Conservation (phyloP, 2,888 invertebrate species). For the Elmis aenea region DNA sequence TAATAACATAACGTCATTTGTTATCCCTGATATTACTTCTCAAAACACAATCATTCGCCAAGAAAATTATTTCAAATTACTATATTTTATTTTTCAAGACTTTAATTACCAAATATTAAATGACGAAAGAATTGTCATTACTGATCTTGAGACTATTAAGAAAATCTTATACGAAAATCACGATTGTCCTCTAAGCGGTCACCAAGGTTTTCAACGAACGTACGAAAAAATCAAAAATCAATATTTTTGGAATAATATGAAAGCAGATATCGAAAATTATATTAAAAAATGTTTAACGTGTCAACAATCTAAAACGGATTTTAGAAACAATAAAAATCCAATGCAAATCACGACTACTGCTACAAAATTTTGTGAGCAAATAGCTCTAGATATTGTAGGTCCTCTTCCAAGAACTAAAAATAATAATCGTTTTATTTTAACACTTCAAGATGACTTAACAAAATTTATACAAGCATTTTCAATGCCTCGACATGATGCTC, state of each 20-base stretch:
- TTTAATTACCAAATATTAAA: too few species aligned
- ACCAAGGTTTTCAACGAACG: conserved; percentile 14
- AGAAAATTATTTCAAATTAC: too few species aligned
- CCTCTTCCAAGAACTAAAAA: too few species aligned
- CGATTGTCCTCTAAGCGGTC: conserved; percentile 7
- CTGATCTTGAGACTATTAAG: conserved; percentile 8
- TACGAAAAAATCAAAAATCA: conserved; percentile 11
- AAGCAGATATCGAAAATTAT: conserved; percentile 12
- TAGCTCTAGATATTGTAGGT: too few species aligned
- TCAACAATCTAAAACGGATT: conserved; percentile 15
- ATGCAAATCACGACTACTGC: conserved; percentile 3
- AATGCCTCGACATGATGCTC: conserved; percentile 21
- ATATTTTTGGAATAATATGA: conserved; percentile 16
- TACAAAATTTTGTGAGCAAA: conserved; percentile 6
- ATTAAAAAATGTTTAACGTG: conserved; percentile 12
- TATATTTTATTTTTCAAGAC: too few species aligned
- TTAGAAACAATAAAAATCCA: conserved; percentile 6
- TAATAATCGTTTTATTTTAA: too few species aligned
- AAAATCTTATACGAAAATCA: conserved; percentile 15
- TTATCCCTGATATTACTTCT: too few species aligned
- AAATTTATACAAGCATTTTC: too few species aligned
- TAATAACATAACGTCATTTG: too few species aligned
- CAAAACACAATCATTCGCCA: too few species aligned
- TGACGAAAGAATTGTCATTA: conserved; percentile 3
- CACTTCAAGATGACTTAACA: too few species aligned